These are phyloP conservation scores for Aramus guarauna DNA, from an alignment of 2,113 vertebrate genomes.

Conservation along the genomic window DNA sequence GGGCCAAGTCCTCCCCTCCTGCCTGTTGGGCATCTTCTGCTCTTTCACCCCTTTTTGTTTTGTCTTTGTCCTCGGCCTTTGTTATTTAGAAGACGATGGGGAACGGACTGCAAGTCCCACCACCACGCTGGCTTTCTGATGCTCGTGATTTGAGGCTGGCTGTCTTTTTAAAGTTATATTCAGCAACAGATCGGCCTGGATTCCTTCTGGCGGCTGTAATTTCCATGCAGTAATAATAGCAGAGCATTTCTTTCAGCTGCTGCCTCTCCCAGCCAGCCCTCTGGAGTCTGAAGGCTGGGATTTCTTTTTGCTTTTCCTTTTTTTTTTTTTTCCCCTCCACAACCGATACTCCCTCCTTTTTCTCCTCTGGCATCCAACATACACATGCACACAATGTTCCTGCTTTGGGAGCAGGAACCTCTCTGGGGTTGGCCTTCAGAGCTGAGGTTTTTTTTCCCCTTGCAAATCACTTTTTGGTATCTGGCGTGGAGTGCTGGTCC, in stretches of 20 bases:
- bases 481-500: background rate
- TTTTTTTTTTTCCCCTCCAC: no score
- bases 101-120: background rate
- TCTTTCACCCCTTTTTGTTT: background rate
- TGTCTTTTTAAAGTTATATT: slow-evolving; percentile 44
- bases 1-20: background rate
- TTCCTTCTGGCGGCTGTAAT: slow-evolving; percentile 46
- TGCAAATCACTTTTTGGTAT: background rate
- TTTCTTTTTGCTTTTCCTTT: background rate
- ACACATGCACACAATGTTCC: background rate
- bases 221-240: slow-evolving; percentile 58
- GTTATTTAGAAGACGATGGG: background rate
- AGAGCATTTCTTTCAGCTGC: slow-evolving; percentile 43
- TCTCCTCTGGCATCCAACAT: background rate
- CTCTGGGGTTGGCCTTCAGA: background rate
- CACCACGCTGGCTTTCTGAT: accelerated
- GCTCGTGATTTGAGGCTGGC: background rate
- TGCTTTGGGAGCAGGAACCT: background rate
- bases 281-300: slow-evolving; percentile 2
- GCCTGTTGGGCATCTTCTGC: background rate
- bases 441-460: background rate
- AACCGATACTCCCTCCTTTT: background rate
- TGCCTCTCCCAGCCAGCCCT: slow-evolving; percentile 3
- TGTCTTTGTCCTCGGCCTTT: background rate
- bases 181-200: slow-evolving; percentile 30